Conservation (phyloP, 2,888 invertebrate genomes). For the Ellobium chinense region DNA sequence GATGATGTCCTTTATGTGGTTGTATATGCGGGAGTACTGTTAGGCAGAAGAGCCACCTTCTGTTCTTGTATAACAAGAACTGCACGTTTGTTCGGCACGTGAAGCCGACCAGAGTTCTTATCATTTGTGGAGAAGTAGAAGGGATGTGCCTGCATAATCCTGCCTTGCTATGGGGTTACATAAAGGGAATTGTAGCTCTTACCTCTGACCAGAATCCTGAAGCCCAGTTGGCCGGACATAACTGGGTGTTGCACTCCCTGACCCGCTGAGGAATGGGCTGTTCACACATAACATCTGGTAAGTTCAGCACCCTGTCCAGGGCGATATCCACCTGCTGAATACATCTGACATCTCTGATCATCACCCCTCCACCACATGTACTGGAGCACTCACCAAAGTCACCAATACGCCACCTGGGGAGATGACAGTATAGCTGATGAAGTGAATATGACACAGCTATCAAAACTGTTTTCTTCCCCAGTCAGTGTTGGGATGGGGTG, state of each 20-base stretch:
- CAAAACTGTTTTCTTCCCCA: no score
- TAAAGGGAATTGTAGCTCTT: constrained; percentile 81
- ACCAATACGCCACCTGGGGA: constrained; percentile 89
- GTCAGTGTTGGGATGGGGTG: no score
- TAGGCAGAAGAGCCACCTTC: no score
- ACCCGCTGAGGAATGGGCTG: constrained; percentile 93
- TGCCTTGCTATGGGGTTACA: no score
- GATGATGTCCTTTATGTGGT: no score
- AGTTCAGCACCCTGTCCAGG: constrained; percentile 92
- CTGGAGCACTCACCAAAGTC: constrained; percentile 94
- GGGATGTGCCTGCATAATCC: no score
- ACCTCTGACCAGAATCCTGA: constrained; percentile 93
- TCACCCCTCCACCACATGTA: constrained; percentile 95
- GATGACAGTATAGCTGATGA: background rate
- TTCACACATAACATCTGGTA: constrained; percentile 96
- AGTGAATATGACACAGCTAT: no score
- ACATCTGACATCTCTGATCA: constrained; percentile 92
- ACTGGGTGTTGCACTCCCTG: constrained; percentile 90
- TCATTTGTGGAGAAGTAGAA: no score
- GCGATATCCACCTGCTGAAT: constrained; percentile 69
- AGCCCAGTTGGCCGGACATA: constrained; percentile 95
- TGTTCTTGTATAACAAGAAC: no score
- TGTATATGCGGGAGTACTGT: no score
- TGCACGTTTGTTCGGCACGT: no score
- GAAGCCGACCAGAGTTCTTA: no score